These are phyloP conservation scores for Altica lythri DNA, from an alignment of 2,888 invertebrate species.

Conservation along the genomic window DNA sequence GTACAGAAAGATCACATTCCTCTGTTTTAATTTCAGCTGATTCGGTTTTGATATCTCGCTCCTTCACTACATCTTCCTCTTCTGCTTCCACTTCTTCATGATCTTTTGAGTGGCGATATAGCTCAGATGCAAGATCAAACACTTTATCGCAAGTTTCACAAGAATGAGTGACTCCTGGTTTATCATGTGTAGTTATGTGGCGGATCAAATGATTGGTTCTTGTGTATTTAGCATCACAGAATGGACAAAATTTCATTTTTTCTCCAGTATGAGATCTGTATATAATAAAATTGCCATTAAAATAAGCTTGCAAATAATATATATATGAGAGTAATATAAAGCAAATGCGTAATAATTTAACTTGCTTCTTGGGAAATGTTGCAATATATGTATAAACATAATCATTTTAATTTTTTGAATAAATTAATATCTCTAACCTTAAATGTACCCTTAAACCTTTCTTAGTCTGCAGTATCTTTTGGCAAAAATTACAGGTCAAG, in stretches of 20 bases:
- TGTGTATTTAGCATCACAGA: slow-evolving; percentile 52
- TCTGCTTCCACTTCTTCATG: slow-evolving; percentile 36
- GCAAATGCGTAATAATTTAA: too few relatives aligned
- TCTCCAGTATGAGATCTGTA: slow-evolving; percentile 52
- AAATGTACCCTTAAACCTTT: slow-evolving; percentile 52
- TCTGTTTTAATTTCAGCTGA: slow-evolving; percentile 27
- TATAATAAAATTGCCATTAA: too few relatives aligned
- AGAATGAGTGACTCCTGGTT: slow-evolving; percentile 37
- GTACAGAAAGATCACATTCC: slow-evolving; percentile 23
- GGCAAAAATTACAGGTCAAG: slow-evolving; percentile 50
- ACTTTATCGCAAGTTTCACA: slow-evolving; percentile 41
- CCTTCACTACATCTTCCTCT: slow-evolving; percentile 29
- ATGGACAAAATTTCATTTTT: slow-evolving; percentile 50
- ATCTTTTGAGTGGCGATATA: slow-evolving; percentile 39
- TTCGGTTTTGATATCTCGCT: slow-evolving; percentile 31
- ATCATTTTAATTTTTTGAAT: too few relatives aligned
- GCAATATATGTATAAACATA: too few relatives aligned
- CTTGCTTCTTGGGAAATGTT: too few relatives aligned
- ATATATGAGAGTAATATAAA: too few relatives aligned
- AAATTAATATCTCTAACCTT: slow-evolving; percentile 5
- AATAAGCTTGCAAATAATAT: too few relatives aligned
- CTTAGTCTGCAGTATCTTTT: slow-evolving; percentile 49
- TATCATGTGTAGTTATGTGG: slow-evolving; percentile 51
- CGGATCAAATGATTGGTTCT: slow-evolving; percentile 51
- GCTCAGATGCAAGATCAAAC: slow-evolving; percentile 36